phyloP scores from a whole-genome alignment of 2,888 invertebrate species.

The Agrochola lychnidis region DNA sequence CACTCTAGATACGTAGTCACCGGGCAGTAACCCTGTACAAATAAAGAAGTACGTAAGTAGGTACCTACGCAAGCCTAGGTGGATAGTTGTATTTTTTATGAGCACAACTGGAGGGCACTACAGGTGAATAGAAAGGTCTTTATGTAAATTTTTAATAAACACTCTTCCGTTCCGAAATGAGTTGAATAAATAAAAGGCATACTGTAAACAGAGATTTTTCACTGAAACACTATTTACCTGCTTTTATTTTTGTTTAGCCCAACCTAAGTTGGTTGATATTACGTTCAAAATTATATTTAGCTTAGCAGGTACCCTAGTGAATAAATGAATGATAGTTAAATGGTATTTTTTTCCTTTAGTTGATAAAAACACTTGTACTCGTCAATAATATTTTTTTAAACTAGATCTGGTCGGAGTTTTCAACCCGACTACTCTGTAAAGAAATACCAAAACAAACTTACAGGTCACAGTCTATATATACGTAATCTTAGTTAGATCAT shows the following conservation, averaged over 20 bases:
- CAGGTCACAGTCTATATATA: too few species aligned
- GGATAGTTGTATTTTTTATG: slow-evolving; percentile 70
- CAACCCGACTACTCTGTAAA: too few species aligned
- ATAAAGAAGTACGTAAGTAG: slow-evolving; percentile 10
- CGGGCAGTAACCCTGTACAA: not conserved
- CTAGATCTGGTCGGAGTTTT: too few species aligned
- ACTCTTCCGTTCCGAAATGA: slow-evolving; percentile 68
- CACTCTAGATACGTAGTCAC: not conserved
- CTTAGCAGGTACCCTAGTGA: not conserved
- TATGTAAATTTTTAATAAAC: slow-evolving; percentile 72
- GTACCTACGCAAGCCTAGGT: slow-evolving; percentile 30
- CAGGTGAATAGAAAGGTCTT: slow-evolving; percentile 68
- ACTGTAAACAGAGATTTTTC: slow-evolving; percentile 51
- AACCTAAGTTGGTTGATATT: slow-evolving; percentile 4
- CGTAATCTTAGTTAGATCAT: too few species aligned
- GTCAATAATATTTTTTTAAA: too few species aligned
- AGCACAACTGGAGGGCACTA: slow-evolving; percentile 59
- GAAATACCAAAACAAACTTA: too few species aligned
- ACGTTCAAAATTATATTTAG: slow-evolving; percentile 10
- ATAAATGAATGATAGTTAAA: too few species aligned
- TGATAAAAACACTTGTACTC: too few species aligned
- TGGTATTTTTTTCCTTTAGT: too few species aligned
- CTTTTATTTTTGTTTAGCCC: slow-evolving; percentile 23
- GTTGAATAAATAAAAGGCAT: slow-evolving; percentile 69
- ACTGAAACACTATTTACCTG: slow-evolving; percentile 43